Evolutionary conservation across 2,888 invertebrate genomes (phyloP).

Genomic region (Carpatolechia fugitivella): DNA sequence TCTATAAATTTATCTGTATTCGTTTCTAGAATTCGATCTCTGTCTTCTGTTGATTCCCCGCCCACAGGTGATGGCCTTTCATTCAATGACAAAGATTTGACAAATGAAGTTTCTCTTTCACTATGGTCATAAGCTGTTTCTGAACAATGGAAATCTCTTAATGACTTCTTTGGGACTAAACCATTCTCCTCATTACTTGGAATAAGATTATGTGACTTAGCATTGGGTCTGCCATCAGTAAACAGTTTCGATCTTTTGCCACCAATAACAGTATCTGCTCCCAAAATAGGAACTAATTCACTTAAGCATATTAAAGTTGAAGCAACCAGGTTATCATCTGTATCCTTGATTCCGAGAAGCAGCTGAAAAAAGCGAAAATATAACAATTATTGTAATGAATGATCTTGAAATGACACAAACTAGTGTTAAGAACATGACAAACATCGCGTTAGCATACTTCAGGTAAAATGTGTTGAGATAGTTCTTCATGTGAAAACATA

Average conservation of each 20-base stretch:
- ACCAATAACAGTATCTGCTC: conserved; percentile 91
- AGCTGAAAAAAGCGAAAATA: conserved; percentile 80
- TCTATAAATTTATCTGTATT: conserved; percentile 64
- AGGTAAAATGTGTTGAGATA: conserved; percentile 89
- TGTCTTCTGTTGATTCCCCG: conserved; percentile 83
- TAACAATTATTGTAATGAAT: conserved; percentile 7
- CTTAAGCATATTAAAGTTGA: conserved; percentile 90
- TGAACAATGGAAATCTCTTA: conserved; percentile 57
- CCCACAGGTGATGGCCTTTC: conserved; percentile 91
- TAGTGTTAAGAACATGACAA: not conserved
- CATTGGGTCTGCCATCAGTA: conserved; percentile 90
- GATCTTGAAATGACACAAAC: not conserved
- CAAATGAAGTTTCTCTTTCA: conserved; percentile 44
- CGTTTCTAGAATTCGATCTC: conserved; percentile 52
- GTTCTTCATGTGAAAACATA: conserved; percentile 86
- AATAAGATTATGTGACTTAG: conserved; percentile 37
- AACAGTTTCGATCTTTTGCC: conserved; percentile 89
- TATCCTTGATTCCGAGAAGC: conserved; percentile 91
- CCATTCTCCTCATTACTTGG: conserved; percentile 8
- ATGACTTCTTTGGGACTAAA: conserved; percentile 43
- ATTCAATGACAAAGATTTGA: conserved; percentile 75
- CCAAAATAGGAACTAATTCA: conserved; percentile 90
- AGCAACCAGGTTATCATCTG: conserved; percentile 89
- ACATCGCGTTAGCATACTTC: conserved; percentile 76
- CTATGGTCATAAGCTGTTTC: conserved; percentile 47